Conservation (phyloP, 2,797 vertebrate genomes). For the Gila robusta region DNA sequence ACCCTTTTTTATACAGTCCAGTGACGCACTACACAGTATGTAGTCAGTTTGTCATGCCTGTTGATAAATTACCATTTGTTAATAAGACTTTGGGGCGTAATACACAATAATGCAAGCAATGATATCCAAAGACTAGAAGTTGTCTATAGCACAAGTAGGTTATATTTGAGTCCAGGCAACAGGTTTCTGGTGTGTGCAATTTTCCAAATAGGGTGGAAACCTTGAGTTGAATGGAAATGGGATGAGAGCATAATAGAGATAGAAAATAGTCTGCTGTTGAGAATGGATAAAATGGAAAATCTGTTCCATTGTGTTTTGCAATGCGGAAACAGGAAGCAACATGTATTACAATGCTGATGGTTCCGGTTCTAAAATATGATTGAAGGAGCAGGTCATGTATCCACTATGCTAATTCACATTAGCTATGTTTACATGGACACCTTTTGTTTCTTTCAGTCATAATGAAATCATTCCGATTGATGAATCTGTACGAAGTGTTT, state of each 20-base stretch:
- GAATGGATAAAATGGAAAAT: constrained; percentile 43
- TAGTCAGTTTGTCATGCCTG: background rate
- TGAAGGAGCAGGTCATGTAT: background rate
- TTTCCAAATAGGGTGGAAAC: constrained; percentile 32
- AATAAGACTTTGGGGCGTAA: background rate
- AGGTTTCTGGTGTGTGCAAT: background rate
- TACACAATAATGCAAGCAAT: background rate
- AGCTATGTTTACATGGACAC: background rate
- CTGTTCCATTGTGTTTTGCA: constrained; percentile 28
- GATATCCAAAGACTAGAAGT: background rate
- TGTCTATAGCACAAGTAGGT: background rate
- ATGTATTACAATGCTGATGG: background rate
- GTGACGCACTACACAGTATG: background rate
- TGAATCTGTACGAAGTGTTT: background rate
- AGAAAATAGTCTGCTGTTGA: constrained; percentile 25
- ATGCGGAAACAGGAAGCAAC: constrained; percentile 32
- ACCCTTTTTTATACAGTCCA: background rate
- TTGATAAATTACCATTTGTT: constrained; percentile 10
- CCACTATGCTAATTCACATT: background rate
- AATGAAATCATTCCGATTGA: background rate
- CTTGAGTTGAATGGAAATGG: constrained; percentile 34
- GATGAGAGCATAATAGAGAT: constrained; percentile 27
- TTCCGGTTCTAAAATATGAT: background rate
- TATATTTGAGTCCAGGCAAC: background rate
- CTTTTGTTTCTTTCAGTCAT: background rate